Base-by-base conservation (phyloP, 1,140 invertebrate species). In the Anoplolepis gracilipes region DNA sequence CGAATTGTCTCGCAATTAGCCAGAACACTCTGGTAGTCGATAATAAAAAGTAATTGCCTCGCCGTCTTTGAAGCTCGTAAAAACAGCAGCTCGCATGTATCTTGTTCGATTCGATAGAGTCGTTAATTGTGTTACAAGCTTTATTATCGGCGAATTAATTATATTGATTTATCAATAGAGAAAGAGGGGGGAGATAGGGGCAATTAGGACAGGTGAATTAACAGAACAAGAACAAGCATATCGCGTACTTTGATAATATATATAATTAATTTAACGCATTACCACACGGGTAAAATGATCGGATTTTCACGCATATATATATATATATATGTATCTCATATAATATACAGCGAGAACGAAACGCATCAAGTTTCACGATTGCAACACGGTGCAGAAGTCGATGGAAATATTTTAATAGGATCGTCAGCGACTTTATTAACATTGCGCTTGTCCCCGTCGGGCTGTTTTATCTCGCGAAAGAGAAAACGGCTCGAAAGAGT, bases 11-110 rank as follows among this genome's bases (percentile, higher is more conserved):
- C 61, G 87, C 87, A 91, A 92, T 92, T 91, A 91, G 84, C 81
- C 78, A 59, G 78, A 85, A 90, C 46, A 49, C 90, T 91, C 87
- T 76, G 55, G 86, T 82, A 55, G 73, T 59, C 65, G 85, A 89
- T 91, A 86, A 91, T 91, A 91, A 92, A 92, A 92, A 92, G 86
- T 90, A 91, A 91, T 92, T 87, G 90, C 57, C 82, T 64, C 72
- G 85, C 42, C 57, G 82, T 28, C 69, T 42, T 55, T 79, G 39
- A 79, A 25, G 33, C 28, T 72, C 22, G 53, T 72, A 59, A 59
- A 53, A 67, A n/a, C 61, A 19, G 16, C 6, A 25, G 30, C 25
- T 75, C 70, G 53, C 70, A n/a, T 28, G 16, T 49, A 13, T 73
- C 65, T 30, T 33, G 22, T 42, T 36, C 62, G 73, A 53, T 84